A percentile compares a stretch with the other conserved stretches of the same genome.
phyloP scores from a whole-genome alignment of 1,140 invertebrate species.

The Bombus haemorrhoidalis region DNA sequence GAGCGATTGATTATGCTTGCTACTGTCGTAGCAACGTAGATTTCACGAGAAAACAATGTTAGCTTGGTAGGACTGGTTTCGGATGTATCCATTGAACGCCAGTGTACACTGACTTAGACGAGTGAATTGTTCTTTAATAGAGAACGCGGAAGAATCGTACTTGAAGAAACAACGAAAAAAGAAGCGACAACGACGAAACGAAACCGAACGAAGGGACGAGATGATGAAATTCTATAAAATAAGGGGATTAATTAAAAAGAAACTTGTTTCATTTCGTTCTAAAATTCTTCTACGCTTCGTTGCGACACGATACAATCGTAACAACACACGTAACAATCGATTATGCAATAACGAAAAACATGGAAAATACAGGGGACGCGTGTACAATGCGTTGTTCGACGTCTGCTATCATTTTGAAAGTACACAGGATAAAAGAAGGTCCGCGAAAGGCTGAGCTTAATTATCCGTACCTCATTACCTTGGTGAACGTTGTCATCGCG shows the following conservation, averaged over 20 bases:
- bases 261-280: no score
- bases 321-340: no score
- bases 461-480: slow-evolving; percentile 41
- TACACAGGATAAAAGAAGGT: background rate
- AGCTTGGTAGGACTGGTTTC: background rate
- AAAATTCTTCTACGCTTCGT: no score
- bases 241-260: no score
- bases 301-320: no score
- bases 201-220: no score
- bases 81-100: background rate
- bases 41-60: slow-evolving; percentile 1
- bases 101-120: background rate
- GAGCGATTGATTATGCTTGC: slow-evolving; percentile 72
- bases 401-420: background rate
- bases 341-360: background rate
- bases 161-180: background rate
- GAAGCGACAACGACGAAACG: no score
- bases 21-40: slow-evolving; percentile 31
- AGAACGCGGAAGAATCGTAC: background rate
- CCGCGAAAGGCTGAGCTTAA: background rate
- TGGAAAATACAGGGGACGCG: background rate
- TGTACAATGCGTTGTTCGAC: no score
- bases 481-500: background rate
- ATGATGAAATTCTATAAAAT: background rate
- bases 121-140: background rate